Base-by-base conservation (phyloP, 2,797 vertebrate genomes). In the Kryptolebias ocellatus region DNA sequence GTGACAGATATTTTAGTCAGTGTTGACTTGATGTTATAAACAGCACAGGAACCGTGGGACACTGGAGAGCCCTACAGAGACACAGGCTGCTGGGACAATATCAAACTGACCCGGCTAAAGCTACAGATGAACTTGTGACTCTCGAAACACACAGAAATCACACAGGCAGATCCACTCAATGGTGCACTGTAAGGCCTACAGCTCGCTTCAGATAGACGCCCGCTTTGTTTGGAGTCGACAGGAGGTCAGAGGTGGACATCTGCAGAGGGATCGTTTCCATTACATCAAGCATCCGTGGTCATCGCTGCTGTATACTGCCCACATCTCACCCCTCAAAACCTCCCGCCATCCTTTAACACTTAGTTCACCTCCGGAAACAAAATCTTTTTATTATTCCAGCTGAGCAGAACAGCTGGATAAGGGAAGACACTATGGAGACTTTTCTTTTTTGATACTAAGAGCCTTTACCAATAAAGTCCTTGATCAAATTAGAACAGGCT, bases 241-340 rank as follows among this genome's bases (percentile, higher is more conserved):
- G 58, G 62, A 72, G 82, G 80, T 87, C 87, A 84, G 72, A 75
- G 71, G 75, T 76, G 60, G 58, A 86, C 86, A 89, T 91, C 83
- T 88, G 89, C 72, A 51, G 72, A 79, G 39, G 66, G 76, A 81
- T 77, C 66, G 65, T 83, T 89, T 89, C 88, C 87, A 88, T 83
- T 83, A 72, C 83, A 83, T 72, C 80, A 76, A 77, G 66, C 74
- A 61, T 77, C 75, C 15, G 37, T 18, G 56, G 1, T 27, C 37
- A 51, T 66, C 46, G 60, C 58, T 67, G 60, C 52, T 39, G 71
- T 44, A 16, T 16, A 15, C 28, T 15, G 18, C 51, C 31, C 5
- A 29, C 12, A 24, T 4, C 10, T 46, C 15, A 8, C 5, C 29
- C 20, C 37, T 37, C 29, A 42, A 34, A 60, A 5, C 56, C 20